Percentiles rank a stretch among this genome's conserved stretches.
Conservation (phyloP, 1,140 invertebrate genomes). For the Conus ventricosus region DNA sequence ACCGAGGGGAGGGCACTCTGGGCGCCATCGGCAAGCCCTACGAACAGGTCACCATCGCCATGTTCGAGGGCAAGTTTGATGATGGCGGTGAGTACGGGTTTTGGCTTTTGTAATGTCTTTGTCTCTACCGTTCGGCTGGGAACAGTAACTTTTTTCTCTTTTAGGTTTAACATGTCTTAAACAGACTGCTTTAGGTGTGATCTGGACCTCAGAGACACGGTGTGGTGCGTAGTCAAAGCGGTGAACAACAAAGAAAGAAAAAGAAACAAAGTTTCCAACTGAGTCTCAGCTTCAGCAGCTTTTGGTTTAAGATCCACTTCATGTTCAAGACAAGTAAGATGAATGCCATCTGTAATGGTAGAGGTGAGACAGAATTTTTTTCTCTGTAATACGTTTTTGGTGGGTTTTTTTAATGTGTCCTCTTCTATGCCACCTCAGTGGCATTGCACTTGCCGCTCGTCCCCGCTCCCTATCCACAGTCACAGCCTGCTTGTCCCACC, state of each 20-base stretch:
- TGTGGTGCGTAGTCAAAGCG: not conserved
- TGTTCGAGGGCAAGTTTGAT: constrained; percentile 44
- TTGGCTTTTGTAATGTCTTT: not conserved
- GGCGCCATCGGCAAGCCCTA: constrained; percentile 55
- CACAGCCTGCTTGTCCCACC: no score
- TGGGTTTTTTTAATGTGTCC: no score
- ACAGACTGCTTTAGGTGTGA: not conserved
- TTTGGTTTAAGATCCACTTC: no score
- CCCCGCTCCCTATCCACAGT: no score
- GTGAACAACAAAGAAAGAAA: not conserved
- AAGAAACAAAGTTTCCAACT: not conserved
- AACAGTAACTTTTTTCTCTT: not conserved
- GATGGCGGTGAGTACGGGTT: not conserved
- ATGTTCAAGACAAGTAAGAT: no score
- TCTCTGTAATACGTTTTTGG: no score
- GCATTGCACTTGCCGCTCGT: no score
- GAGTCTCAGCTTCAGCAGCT: no score
- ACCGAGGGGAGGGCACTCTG: constrained; percentile 53
- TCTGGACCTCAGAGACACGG: no score
- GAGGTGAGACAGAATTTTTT: no score
- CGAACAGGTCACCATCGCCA: constrained; percentile 48
- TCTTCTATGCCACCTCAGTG: no score
- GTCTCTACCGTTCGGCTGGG: not conserved
- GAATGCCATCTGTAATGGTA: no score
- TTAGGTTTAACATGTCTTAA: not conserved